A percentile compares a stretch with the other conserved stretches of the same genome.
Conservation (phyloP, 2,113 vertebrate genomes). For the Coptodon bakossiorum region DNA sequence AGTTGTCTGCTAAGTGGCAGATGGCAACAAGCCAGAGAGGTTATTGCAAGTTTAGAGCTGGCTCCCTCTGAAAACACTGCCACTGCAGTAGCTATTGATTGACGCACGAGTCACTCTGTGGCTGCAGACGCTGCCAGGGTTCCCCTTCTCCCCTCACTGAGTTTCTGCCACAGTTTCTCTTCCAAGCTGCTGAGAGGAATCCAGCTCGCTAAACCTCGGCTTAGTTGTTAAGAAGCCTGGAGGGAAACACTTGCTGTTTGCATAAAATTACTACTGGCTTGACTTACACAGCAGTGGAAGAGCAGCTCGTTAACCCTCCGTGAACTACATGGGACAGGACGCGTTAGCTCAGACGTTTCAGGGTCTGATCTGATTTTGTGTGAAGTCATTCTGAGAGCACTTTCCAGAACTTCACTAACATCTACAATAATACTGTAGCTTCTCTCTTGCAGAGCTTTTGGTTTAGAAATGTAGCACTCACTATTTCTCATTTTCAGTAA, state of each 20-base stretch:
- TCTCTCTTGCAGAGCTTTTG: not conserved
- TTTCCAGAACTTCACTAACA: not conserved
- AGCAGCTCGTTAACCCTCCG: not conserved
- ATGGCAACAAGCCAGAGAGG: conserved; percentile 42
- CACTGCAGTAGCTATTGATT: conserved; percentile 53
- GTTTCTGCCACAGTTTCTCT: not conserved
- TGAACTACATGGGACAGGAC: not conserved
- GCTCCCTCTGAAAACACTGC: conserved; percentile 40
- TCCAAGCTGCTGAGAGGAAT: conserved; percentile 6
- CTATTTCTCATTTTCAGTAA: not conserved
- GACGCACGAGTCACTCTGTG: conserved; percentile 15
- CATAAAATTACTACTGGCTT: conserved; percentile 11
- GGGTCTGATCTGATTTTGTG: not conserved
- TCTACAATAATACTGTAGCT: not conserved
- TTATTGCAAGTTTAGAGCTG: conserved; percentile 45
- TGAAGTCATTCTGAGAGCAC: not conserved
- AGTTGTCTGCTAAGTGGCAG: conserved; percentile 54
- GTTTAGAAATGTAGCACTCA: not conserved
- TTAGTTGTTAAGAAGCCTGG: not conserved
- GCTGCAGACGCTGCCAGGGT: conserved; percentile 41
- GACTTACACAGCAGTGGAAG: not conserved
- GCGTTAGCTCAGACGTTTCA: not conserved
- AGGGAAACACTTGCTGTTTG: conserved; percentile 27
- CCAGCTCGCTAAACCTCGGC: conserved; percentile 9
- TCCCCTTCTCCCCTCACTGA: conserved; percentile 23